Conservation (phyloP, 2,888 invertebrate species). For the Cephalotes varians region DNA sequence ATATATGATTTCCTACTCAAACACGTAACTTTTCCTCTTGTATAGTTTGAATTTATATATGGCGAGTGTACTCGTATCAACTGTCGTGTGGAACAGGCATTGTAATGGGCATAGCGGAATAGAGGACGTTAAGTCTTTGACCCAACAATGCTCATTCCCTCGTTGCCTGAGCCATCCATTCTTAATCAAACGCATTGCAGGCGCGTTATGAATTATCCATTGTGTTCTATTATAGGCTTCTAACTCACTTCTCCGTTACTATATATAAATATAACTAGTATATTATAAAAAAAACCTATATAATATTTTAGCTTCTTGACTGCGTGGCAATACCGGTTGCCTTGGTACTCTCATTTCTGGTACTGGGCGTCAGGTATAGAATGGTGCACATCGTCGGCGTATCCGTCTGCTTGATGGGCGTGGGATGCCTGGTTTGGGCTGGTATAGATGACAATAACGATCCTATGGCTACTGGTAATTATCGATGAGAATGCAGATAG, state of each 20-base stretch:
- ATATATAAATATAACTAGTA: constrained; percentile 5
- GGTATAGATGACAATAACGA: constrained; percentile 91
- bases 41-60: constrained; percentile 24
- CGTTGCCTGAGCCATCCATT: constrained; percentile 27
- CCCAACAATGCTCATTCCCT: constrained; percentile 41
- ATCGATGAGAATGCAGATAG: background rate
- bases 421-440: constrained; percentile 94
- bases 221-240: too few relatives aligned
- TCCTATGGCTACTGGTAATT: constrained; percentile 78
- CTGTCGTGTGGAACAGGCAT: constrained; percentile 29
- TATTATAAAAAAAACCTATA: background rate
- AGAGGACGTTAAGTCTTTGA: constrained; percentile 51
- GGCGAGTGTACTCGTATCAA: constrained; percentile 33
- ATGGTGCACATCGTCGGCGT: constrained; percentile 93
- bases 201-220: constrained; percentile 26
- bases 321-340: constrained; percentile 95
- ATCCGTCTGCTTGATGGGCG: constrained; percentile 92
- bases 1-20: constrained; percentile 14
- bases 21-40: constrained; percentile 21
- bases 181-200: constrained; percentile 44
- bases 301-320: constrained; percentile 91
- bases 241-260: background rate
- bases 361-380: constrained; percentile 91
- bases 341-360: constrained; percentile 91
- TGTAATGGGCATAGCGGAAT: constrained; percentile 43